A percentile compares a stretch with the other conserved stretches of the same genome.
Conservation (phyloP, 2,888 invertebrate species). For the Lithophane semibrunnea region DNA sequence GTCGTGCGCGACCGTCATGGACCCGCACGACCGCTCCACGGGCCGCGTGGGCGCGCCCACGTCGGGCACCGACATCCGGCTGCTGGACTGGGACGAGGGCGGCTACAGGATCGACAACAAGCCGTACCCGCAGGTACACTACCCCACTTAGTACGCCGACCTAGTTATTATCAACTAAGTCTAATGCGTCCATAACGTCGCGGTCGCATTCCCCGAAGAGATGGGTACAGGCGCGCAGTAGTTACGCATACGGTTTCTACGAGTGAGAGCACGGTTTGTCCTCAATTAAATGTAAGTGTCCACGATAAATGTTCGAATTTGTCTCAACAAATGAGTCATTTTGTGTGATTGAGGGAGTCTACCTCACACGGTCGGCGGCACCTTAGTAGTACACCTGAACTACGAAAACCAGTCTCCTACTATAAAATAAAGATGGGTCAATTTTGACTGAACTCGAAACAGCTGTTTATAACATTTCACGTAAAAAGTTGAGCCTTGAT, state of each 20-base stretch:
- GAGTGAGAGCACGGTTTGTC: not conserved
- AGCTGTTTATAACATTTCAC: not conserved
- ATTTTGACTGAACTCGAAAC: not conserved
- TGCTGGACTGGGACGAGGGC: constrained; percentile 95
- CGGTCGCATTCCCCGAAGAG: not conserved
- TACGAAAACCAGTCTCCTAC: not conserved
- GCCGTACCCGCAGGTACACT: constrained; percentile 87
- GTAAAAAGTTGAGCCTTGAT: not conserved
- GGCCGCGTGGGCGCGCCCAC: constrained; percentile 97
- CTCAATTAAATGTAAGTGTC: too few relatives aligned
- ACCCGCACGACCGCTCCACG: constrained; percentile 91
- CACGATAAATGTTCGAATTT: not conserved
- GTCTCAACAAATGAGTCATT: not conserved
- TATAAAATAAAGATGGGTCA: too few relatives aligned
- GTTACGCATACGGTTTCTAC: not conserved
- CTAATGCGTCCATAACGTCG: not conserved
- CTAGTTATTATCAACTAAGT: not conserved
- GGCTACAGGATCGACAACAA: constrained; percentile 94
- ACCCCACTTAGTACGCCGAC: not conserved
- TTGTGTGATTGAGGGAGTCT: not conserved
- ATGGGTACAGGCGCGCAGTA: not conserved
- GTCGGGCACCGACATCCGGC: constrained; percentile 94
- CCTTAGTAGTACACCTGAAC: not conserved
- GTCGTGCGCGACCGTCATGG: constrained; percentile 97
- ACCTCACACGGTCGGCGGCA: not conserved